Evolutionary conservation across 2,113 vertebrate genomes (phyloP).

Genomic region (Brachyhypopomus occidentalis): DNA sequence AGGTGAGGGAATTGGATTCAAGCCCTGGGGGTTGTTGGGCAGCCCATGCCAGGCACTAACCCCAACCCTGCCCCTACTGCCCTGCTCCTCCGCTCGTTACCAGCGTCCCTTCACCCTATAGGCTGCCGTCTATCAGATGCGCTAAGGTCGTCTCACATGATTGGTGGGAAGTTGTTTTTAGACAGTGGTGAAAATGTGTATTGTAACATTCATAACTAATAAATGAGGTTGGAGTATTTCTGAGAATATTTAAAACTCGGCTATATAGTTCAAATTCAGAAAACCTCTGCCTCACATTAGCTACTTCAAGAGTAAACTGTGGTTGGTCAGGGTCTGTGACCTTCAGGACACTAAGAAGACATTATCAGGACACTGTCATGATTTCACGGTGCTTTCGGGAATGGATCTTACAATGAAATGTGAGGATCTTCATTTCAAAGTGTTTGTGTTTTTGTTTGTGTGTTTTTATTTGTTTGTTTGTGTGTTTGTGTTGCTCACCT

Average conservation of each 20-base stretch:
- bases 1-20: constrained; percentile 49
- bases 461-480: neutral
- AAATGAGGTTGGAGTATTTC: no score
- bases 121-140: neutral
- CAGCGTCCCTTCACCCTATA: neutral
- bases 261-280: no score
- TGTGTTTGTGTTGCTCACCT: no score
- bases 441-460: neutral
- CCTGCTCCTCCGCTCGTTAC: constrained; percentile 11
- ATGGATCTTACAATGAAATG: neutral
- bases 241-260: no score
- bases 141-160: no score
- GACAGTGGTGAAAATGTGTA: no score
- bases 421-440: neutral
- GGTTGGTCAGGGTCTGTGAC: neutral
- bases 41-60: constrained; percentile 31
- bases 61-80: constrained; percentile 21
- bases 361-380: no score
- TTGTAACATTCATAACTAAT: no score
- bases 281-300: neutral
- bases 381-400: neutral
- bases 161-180: no score
- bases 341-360: no score
- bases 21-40: constrained; percentile 38
- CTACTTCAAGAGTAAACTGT: neutral